Percentiles rank a stretch among this genome's conserved stretches.
These are phyloP conservation scores for Pampus argenteus DNA, from an alignment of 2,797 vertebrate species.

Conservation along the genomic window DNA sequence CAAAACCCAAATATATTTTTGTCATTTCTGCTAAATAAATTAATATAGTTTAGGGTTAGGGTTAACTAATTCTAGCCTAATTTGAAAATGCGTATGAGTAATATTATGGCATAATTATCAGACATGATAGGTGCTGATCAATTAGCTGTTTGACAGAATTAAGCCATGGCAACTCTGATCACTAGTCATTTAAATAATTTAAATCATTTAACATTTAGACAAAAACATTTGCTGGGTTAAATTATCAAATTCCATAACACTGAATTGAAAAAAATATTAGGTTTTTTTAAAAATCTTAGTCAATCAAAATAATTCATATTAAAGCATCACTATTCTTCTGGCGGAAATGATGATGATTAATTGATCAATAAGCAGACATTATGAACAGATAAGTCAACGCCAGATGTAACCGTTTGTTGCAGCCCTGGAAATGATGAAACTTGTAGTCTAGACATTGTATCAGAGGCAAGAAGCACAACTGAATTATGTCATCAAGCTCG, in stretches of 20 bases:
- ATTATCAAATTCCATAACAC: background rate
- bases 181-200: conserved; percentile 7
- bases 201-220: background rate
- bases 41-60: no score
- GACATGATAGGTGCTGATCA: conserved; percentile 1
- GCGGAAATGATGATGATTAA: conserved; percentile 5
- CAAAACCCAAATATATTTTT: background rate
- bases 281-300: no score
- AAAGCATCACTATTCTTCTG: background rate
- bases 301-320: background rate
- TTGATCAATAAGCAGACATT: background rate
- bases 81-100: conserved; percentile 7
- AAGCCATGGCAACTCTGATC: conserved; percentile 3
- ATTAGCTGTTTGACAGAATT: conserved; percentile 17
- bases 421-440: conserved; percentile 9
- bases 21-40: background rate
- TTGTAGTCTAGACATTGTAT: conserved; percentile 16
- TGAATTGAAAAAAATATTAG: background rate
- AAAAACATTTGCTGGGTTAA: background rate
- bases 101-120: background rate
- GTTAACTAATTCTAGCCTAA: background rate
- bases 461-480: conserved; percentile 26
- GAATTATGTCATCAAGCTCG: conserved; percentile 23
- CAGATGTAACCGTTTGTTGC: background rate
- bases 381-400: background rate